Base-by-base conservation (phyloP, 2,888 invertebrate species). In the Reticulitermes lucifugus region DNA sequence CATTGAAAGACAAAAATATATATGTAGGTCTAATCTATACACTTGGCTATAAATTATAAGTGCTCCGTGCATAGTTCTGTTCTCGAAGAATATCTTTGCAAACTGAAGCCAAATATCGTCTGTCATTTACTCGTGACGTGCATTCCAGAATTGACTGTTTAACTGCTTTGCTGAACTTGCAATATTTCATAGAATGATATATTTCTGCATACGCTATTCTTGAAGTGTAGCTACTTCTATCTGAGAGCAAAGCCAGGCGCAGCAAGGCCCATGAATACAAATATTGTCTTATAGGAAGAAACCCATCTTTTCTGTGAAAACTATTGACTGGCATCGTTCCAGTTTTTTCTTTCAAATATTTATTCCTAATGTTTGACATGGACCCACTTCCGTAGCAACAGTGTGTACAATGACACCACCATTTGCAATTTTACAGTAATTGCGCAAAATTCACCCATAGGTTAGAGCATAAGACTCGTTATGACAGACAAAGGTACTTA, bases 121-220 rank as follows among this genome's bases (percentile, higher is more conserved):
- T 35, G 35, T 73, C 73, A 41, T 73, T 73, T 73, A 41, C 29
- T 65, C 14, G 41, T 73, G 73, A 73, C 29, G 21, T 73, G 73
- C 18, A 41, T 73, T 73, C 41, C 41, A 21, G 73, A 73, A 73
- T 29, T 29, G 73, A 41, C 35, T 14, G 41, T 12, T 41, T 73
- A 73, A 41, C 21, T 73, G 73, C 73, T 73, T 41, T 73, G 9
- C 73, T 73, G 41, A 73, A 41, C 65, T 65, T 65, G 65, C n/a
- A 65, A n/a, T 65, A 65, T 79, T 79, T 79, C 79, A 79, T 46
- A 46, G 80, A 35, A 59, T 80, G 60, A 80, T 80, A 60, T 59
- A 80, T 59, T 80, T 80, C 60, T 55, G 80, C 60, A 80, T 80
- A 55, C 2, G 1, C 41, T 25, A 55, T 35, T 6, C 41, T 25